Base-by-base conservation (phyloP, 2,113 vertebrate species). In the Mixornis gularis region DNA sequence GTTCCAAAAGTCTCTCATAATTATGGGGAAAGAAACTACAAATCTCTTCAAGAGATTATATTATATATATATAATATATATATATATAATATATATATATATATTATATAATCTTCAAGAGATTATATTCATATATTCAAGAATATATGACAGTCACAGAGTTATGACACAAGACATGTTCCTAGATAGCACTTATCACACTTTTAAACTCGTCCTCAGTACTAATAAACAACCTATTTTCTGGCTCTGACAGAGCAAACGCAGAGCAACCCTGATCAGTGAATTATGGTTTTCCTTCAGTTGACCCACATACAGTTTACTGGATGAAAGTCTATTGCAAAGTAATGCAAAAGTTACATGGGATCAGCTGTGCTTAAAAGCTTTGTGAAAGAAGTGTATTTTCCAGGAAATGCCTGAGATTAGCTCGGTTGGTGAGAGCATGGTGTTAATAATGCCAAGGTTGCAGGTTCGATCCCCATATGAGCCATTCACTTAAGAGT, bases 351-450 rank as follows among this genome's bases (percentile, higher is more conserved):
- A 92, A 6, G 21, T 81, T 92, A 71, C 44, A 46, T 0, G 5
- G 65, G 62, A 94, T 94, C 86, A 74, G 38, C 62, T 4, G 5
- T 69, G 80, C 62, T 85, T 81, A 93, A 95, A 78, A 84, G 77
- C 70, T 89, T 90, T 90, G 89, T 52, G 83, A 64, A 81, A 86
- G 38, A 58, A 86, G 73, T 53, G 13, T 62, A 27, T 94, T 96
- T 95, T 95, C 62, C 78, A 89, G 92, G 77, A 92, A 95, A 76
- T 78, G 76, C 65, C 89, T 89, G 82, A 60, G 71, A 85, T 68
- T 36, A 68, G 53, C 53, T 77, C 0, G 8, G 53, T 16, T 85
- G 82, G 71, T 77, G 62, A 68, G 62, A 85, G 82, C 53, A 77
- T 27, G 38, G 53, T 52, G 46, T 52, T 68, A 60, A 27, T 38